phyloP scores from a whole-genome alignment of 2,888 invertebrate genomes.

The Tethea ocularis region DNA sequence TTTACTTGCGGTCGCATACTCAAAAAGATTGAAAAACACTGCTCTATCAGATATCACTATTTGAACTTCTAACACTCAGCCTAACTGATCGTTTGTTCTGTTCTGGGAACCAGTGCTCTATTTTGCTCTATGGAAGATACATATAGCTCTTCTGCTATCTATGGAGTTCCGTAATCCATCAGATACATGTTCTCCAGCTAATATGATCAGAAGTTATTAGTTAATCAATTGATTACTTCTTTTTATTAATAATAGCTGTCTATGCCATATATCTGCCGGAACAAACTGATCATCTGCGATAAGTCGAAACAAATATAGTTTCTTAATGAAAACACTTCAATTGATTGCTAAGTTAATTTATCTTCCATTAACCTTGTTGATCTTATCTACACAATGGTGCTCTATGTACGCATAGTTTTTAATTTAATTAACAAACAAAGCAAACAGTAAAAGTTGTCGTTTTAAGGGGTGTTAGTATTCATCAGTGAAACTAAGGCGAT shows the following conservation, averaged over 20 bases:
- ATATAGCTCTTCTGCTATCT: no score
- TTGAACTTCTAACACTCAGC: no score
- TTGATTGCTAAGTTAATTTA: slow-evolving; percentile 4
- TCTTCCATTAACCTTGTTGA: background rate
- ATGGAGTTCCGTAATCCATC: background rate
- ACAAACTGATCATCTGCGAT: background rate
- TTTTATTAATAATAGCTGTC: background rate
- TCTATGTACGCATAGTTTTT: background rate
- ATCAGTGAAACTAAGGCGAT: no score
- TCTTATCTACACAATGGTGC: background rate
- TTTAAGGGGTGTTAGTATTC: no score
- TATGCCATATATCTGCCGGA: background rate
- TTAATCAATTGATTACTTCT: background rate
- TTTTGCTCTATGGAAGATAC: background rate
- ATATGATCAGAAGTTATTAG: background rate
- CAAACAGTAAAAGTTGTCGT: no score
- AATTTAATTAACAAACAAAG: background rate
- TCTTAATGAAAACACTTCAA: background rate
- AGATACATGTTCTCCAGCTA: background rate
- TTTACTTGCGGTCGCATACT: no score
- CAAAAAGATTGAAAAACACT: no score
- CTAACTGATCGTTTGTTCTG: no score
- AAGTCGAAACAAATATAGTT: background rate
- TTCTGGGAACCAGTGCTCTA: no score
- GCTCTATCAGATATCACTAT: no score